Percentiles rank a stretch among this genome's conserved stretches.
phyloP scores from a whole-genome alignment of 2,797 vertebrate genomes.

The Pempheris klunzingeri region DNA sequence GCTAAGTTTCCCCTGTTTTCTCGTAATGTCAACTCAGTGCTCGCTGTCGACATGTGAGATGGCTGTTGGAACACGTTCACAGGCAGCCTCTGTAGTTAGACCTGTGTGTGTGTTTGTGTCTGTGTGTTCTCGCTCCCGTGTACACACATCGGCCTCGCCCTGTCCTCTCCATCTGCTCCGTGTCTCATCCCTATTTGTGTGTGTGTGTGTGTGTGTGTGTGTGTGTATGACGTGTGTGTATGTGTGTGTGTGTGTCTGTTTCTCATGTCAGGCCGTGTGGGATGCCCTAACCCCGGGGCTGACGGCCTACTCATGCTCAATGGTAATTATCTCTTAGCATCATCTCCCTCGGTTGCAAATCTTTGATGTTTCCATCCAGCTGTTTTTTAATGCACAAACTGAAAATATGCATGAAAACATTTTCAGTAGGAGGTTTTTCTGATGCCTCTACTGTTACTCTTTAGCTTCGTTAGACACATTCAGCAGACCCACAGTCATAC shows the following conservation, averaged over 20 bases:
- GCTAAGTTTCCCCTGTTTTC: background rate
- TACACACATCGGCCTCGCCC: slow-evolving; percentile 46
- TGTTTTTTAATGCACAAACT: background rate
- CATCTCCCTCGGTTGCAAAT: slow-evolving; percentile 39
- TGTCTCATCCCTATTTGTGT: slow-evolving; percentile 65
- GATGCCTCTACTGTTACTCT: slow-evolving; percentile 40
- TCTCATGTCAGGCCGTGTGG: slow-evolving; percentile 91
- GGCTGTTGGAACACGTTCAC: slow-evolving; percentile 28
- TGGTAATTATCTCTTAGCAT: slow-evolving; percentile 89
- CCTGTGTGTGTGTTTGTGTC: slow-evolving; percentile 28
- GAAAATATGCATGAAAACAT: background rate
- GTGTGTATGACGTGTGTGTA: slow-evolving; percentile 44
- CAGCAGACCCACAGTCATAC: background rate
- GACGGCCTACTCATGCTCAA: slow-evolving; percentile 99
- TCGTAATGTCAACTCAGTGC: background rate
- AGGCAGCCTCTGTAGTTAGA: slow-evolving; percentile 20
- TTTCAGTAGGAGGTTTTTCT: slow-evolving; percentile 4
- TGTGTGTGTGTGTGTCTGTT: slow-evolving; percentile 60
- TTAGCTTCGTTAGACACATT: slow-evolving; percentile 35
- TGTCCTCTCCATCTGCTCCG: slow-evolving; percentile 72
- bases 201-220: slow-evolving; percentile 43
- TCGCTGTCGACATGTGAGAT: slow-evolving; percentile 41
- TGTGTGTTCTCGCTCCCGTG: slow-evolving; percentile 29
- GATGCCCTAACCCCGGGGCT: slow-evolving; percentile 95
- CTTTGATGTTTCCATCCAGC: background rate